A percentile compares a stretch with the other conserved stretches of the same genome.
phyloP scores from a whole-genome alignment of 1,140 invertebrate species.

The Goniozus legneri region DNA sequence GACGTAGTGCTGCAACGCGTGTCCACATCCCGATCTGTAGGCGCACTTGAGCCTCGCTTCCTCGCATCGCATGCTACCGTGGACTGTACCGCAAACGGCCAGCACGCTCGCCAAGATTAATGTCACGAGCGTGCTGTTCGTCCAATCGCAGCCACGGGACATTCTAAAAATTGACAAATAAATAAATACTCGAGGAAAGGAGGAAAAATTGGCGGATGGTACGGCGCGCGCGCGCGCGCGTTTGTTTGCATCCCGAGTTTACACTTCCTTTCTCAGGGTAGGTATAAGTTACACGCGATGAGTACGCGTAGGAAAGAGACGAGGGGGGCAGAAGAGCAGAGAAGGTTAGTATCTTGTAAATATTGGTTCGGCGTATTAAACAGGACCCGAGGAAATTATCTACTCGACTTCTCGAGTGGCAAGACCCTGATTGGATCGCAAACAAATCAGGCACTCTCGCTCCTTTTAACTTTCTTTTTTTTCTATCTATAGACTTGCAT shows the following conservation, averaged over 20 bases:
- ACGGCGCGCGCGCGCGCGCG: too few relatives aligned
- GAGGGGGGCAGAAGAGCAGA: conserved; percentile 12
- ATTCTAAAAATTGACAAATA: too few relatives aligned
- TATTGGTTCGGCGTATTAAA: conserved; percentile 19
- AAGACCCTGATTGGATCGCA: conserved; percentile 15
- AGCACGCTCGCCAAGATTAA: conserved; percentile 22
- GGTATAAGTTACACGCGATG: neutral
- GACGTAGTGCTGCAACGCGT: conserved; percentile 71
- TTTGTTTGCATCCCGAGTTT: too few relatives aligned
- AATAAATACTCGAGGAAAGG: too few relatives aligned
- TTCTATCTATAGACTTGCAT: too few relatives aligned
- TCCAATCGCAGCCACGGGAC: conserved; percentile 30
- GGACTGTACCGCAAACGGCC: conserved; percentile 15
- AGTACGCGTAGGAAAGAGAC: neutral
- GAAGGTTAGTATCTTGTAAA: too few relatives aligned
- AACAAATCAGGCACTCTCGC: conserved; percentile 19
- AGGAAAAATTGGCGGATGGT: too few relatives aligned
- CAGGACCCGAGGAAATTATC: conserved; percentile 20
- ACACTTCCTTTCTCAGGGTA: too few relatives aligned
- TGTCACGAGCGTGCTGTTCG: conserved; percentile 24
- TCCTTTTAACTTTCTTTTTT: neutral
- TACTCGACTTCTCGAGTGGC: conserved; percentile 13
- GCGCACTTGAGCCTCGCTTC: conserved; percentile 68
- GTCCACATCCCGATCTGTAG: conserved; percentile 69
- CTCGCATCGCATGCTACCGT: conserved; percentile 59